phyloP scores from a whole-genome alignment of 2,888 invertebrate species.

The Drosophila prolongata region DNA sequence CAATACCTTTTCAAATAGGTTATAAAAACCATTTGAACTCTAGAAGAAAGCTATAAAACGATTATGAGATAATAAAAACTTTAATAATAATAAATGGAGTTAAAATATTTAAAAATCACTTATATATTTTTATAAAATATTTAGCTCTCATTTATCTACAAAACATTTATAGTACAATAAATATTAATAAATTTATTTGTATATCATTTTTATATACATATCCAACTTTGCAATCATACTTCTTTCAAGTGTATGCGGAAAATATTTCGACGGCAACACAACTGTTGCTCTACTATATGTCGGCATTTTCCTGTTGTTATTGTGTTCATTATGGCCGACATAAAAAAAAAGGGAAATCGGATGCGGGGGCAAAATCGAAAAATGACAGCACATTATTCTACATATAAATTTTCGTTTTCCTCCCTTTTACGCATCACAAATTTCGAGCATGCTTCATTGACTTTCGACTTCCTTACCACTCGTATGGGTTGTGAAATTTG shows the following conservation, averaged over 20 bases:
- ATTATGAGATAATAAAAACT: too few relatives aligned
- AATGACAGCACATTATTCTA: slow-evolving; percentile 54
- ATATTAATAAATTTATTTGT: too few relatives aligned
- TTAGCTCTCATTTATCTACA: too few relatives aligned
- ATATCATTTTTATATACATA: too few relatives aligned
- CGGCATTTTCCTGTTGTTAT: slow-evolving; percentile 18
- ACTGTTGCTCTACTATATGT: slow-evolving; percentile 46
- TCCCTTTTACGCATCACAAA: slow-evolving; percentile 64
- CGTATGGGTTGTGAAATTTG: slow-evolving; percentile 37
- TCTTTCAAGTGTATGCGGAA: slow-evolving; percentile 3
- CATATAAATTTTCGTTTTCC: slow-evolving; percentile 46
- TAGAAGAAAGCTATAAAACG: too few relatives aligned
- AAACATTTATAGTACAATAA: too few relatives aligned
- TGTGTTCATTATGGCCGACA: slow-evolving; percentile 51
- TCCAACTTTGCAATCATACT: too few relatives aligned
- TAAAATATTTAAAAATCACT: too few relatives aligned
- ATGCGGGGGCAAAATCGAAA: slow-evolving; percentile 31
- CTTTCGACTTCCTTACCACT: slow-evolving; percentile 58
- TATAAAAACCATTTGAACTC: too few relatives aligned
- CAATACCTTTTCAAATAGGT: too few relatives aligned
- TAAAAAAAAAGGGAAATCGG: slow-evolving; percentile 10
- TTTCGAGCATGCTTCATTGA: slow-evolving; percentile 73
- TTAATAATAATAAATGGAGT: too few relatives aligned
- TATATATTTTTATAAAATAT: too few relatives aligned
- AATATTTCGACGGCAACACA: slow-evolving; percentile 14